These are phyloP conservation scores for Poecilia gillii DNA, from an alignment of 2,797 vertebrate species.

Conservation along the genomic window DNA sequence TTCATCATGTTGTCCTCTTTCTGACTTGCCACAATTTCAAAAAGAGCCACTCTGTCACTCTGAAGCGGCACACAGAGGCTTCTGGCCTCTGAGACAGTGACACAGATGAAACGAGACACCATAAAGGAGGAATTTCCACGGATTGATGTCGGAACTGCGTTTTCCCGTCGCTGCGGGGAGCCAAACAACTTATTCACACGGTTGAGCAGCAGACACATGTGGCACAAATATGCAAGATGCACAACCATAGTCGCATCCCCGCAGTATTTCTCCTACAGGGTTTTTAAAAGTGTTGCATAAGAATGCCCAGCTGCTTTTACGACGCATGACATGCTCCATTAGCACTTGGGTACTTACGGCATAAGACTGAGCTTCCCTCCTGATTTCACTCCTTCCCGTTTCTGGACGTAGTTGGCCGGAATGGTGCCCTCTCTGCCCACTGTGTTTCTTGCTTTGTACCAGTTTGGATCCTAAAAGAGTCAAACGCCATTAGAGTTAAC, in stretches of 20 bases:
- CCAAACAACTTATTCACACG: conserved; percentile 24
- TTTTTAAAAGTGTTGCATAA: conserved; percentile 1
- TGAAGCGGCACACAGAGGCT: conserved; percentile 42
- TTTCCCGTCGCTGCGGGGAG: conserved; percentile 19
- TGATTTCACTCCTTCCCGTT: conserved; percentile 95
- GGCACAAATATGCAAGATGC: neutral
- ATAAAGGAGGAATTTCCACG: conserved; percentile 30
- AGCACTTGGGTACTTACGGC: conserved; percentile 88
- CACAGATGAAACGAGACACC: conserved; percentile 28
- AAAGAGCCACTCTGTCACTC: conserved; percentile 38
- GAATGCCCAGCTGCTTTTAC: conserved; percentile 5
- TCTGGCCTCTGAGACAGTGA: conserved; percentile 38
- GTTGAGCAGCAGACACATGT: neutral
- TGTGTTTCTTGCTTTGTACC: conserved; percentile 98
- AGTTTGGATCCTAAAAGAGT: conserved; percentile 91
- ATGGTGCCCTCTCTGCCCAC: conserved; percentile 95
- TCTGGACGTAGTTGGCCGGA: conserved; percentile 98
- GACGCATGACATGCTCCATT: neutral
- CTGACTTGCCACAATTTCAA: conserved; percentile 55
- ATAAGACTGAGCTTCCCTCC: conserved; percentile 98
- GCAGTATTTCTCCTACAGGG: neutral
- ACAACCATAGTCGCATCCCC: neutral
- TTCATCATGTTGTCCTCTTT: conserved; percentile 51
- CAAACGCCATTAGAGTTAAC: neutral
- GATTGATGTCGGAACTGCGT: conserved; percentile 36